phyloP scores from a whole-genome alignment of 1,140 invertebrate species.

The Meloidogyne chitwoodi region DNA sequence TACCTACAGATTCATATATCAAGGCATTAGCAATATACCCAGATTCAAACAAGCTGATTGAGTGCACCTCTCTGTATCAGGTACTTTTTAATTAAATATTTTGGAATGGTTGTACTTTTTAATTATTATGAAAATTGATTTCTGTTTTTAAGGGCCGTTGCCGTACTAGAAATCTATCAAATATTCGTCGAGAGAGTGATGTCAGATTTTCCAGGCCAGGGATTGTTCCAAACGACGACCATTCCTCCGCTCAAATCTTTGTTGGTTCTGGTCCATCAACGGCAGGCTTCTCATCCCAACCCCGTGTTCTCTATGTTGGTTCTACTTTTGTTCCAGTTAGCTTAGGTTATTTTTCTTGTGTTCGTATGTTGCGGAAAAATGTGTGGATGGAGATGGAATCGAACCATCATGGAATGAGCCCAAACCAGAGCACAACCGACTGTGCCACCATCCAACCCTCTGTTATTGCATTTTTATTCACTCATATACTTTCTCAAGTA shows the following conservation, averaged over 20 bases:
- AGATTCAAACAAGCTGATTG: conserved; percentile 52
- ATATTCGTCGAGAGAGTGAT: conserved; percentile 49
- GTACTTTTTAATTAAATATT: conserved; percentile 12
- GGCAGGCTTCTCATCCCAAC: conserved; percentile 2
- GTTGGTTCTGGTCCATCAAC: conserved; percentile 47
- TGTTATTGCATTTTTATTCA: too few relatives aligned
- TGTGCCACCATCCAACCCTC: too few relatives aligned
- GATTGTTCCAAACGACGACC: conserved; percentile 50
- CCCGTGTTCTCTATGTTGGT: conserved; percentile 49
- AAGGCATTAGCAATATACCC: conserved; percentile 54
- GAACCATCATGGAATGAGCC: too few relatives aligned
- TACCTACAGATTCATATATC: conserved; percentile 49
- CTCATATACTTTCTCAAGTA: too few relatives aligned
- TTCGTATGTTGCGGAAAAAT: too few relatives aligned
- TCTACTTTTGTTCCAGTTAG: conserved; percentile 46
- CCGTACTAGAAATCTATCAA: conserved; percentile 56
- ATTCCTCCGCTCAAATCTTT: conserved; percentile 54
- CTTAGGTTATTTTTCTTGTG: neutral
- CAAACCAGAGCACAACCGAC: too few relatives aligned
- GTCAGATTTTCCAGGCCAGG: conserved; percentile 42
- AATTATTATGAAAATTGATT: too few relatives aligned
- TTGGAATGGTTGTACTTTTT: neutral
- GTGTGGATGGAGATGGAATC: too few relatives aligned
- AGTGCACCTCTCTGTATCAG: conserved; percentile 57
- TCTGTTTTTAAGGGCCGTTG: conserved; percentile 47